Evolutionary conservation across 2,888 invertebrate species (phyloP).

Genomic region (Penaeus monodon): DNA sequence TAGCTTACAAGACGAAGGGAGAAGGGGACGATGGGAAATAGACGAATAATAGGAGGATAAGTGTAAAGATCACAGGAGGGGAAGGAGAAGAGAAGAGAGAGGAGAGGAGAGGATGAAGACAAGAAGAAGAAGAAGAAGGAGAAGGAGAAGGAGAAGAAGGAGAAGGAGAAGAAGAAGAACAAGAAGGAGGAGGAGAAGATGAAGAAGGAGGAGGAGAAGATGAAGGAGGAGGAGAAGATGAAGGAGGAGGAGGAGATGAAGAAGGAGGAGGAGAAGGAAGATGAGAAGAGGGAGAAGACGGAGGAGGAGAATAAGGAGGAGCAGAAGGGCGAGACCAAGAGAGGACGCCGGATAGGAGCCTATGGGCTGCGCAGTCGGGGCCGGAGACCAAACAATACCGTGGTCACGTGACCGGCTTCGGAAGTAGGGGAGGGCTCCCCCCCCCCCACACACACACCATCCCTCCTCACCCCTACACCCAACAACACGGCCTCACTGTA

Average conservation of each 20-base stretch:
- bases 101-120: too few relatives aligned
- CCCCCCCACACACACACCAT: background rate
- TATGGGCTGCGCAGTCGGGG: background rate
- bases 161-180: too few relatives aligned
- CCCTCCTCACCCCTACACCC: background rate
- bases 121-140: background rate
- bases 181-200: background rate
- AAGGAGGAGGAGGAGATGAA: background rate
- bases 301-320: too few relatives aligned
- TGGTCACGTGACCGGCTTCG: background rate
- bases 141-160: background rate
- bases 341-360: background rate
- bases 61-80: background rate
- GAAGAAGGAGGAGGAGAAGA: background rate
- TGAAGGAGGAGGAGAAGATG: background rate
- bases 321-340: background rate
- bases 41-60: background rate
- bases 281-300: background rate
- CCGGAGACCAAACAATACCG: background rate
- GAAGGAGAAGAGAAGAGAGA: background rate
- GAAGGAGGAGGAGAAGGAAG: background rate
- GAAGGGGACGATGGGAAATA: too few relatives aligned
- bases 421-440: background rate
- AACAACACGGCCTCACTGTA: too few relatives aligned
- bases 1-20: too few relatives aligned